Conservation (phyloP, 2,888 invertebrate species). For the Carpatolechia fugitivella region DNA sequence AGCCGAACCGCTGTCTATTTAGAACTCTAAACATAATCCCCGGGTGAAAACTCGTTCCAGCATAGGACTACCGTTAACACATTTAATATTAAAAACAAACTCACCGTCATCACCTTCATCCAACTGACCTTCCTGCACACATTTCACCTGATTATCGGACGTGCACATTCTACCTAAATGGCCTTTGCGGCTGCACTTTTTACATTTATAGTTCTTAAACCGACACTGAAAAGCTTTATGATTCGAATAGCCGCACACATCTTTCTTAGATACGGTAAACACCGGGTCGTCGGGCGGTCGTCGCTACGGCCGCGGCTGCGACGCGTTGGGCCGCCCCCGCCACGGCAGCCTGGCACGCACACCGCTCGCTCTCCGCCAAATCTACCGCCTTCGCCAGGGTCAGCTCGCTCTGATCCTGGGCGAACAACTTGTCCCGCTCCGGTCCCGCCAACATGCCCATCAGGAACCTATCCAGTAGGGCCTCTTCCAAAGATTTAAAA, state of each 20-base stretch:
- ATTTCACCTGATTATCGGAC: slow-evolving; percentile 11
- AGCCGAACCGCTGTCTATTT: slow-evolving; percentile 25
- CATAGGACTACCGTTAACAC: slow-evolving; percentile 19
- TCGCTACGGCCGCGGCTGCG: slow-evolving; percentile 1
- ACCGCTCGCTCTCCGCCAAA: slow-evolving; percentile 23
- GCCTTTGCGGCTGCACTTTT: slow-evolving; percentile 21
- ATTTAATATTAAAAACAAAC: slow-evolving; percentile 21
- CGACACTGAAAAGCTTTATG: slow-evolving; percentile 18
- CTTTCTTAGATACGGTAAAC: background rate
- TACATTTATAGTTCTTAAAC: slow-evolving; percentile 20
- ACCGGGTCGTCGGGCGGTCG: background rate
- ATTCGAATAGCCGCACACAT: slow-evolving; percentile 19
- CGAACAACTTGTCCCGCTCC: slow-evolving; percentile 29
- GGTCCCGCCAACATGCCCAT: slow-evolving; percentile 27
- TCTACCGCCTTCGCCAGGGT: slow-evolving; percentile 26
- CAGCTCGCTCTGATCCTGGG: slow-evolving; percentile 21
- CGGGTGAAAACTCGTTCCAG: slow-evolving; percentile 16
- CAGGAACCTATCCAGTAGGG: slow-evolving; percentile 27
- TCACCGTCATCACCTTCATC: slow-evolving; percentile 25
- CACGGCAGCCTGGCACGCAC: slow-evolving; percentile 19
- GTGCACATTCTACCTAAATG: slow-evolving; percentile 22
- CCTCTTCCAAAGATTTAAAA: slow-evolving; percentile 21
- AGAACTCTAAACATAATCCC: slow-evolving; percentile 20
- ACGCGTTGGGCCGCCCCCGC: slow-evolving; percentile 5
- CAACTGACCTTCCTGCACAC: slow-evolving; percentile 17